phyloP scores from a whole-genome alignment of 2,797 vertebrate genomes.

The Labroides dimidiatus region DNA sequence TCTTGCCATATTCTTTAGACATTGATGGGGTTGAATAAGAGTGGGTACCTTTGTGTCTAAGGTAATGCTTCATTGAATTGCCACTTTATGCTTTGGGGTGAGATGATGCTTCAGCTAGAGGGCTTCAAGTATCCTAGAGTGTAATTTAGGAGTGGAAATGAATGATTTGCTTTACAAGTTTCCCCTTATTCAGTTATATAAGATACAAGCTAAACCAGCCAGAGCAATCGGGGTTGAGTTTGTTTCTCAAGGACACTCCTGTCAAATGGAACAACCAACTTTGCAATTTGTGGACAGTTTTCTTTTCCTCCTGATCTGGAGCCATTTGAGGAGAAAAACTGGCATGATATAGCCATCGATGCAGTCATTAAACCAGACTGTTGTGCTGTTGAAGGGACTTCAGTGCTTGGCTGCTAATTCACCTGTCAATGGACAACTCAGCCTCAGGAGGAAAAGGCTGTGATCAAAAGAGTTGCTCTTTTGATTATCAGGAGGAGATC shows the following conservation, averaged over 20 bases:
- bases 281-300: background rate
- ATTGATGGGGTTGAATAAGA: background rate
- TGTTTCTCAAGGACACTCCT: background rate
- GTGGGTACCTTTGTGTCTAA: no score
- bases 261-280: background rate
- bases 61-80: no score
- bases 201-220: background rate
- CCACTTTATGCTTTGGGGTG: no score
- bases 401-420: slow-evolving; percentile 4
- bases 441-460: background rate
- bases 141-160: no score
- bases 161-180: no score
- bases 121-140: no score
- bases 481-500: slow-evolving; percentile 1
- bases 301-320: background rate
- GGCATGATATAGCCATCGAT: background rate
- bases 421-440: background rate
- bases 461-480: slow-evolving; percentile 16
- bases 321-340: background rate
- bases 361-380: background rate
- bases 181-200: background rate
- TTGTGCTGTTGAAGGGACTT: background rate
- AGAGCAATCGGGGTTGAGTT: no score
- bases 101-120: no score
- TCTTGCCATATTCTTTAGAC: background rate